A percentile compares a stretch with the other conserved stretches of the same genome.
These are phyloP conservation scores for Thymallus thymallus DNA, from an alignment of 2,113 vertebrate species.

Conservation along the genomic window DNA sequence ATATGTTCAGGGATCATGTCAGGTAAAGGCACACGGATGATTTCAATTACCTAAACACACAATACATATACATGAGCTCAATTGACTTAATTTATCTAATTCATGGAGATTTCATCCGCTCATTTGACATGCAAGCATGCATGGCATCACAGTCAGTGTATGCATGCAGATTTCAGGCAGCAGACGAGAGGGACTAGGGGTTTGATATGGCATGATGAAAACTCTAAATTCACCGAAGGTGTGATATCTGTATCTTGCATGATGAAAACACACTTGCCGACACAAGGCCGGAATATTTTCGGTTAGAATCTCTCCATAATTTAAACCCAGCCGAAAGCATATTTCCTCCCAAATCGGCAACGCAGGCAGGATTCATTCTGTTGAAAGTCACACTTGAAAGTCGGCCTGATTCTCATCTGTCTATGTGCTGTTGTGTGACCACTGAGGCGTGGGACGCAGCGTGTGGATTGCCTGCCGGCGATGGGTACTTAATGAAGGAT, in stretches of 20 bases:
- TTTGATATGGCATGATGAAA: constrained; percentile 66
- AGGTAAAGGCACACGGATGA: constrained; percentile 6
- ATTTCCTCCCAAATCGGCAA: constrained; percentile 34
- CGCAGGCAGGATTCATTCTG: constrained; percentile 49
- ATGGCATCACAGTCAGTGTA: constrained; percentile 11
- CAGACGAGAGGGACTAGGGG: constrained; percentile 31
- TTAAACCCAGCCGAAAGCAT: constrained; percentile 70
- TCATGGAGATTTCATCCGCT: not conserved
- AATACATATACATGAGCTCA: constrained; percentile 35
- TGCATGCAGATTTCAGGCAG: constrained; percentile 44
- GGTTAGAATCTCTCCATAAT: constrained; percentile 67
- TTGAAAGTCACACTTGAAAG: constrained; percentile 70
- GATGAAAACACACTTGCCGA: constrained; percentile 57
- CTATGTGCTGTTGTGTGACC: constrained; percentile 46
- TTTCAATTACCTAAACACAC: constrained; percentile 13
- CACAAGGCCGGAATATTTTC: constrained; percentile 70
- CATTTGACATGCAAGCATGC: constrained; percentile 7
- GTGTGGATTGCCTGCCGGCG: constrained; percentile 61
- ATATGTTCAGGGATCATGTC: not conserved
- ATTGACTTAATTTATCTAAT: constrained; percentile 27
- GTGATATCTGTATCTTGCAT: not conserved
- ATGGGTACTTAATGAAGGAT: constrained; percentile 61
- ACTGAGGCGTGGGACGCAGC: constrained; percentile 56
- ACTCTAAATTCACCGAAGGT: not conserved
- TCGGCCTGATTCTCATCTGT: constrained; percentile 67